A percentile compares a stretch with the other conserved stretches of the same genome.
Evolutionary conservation across 1,140 invertebrate genomes (phyloP).

Genomic region (Stenopsyche tienmushanensis): DNA sequence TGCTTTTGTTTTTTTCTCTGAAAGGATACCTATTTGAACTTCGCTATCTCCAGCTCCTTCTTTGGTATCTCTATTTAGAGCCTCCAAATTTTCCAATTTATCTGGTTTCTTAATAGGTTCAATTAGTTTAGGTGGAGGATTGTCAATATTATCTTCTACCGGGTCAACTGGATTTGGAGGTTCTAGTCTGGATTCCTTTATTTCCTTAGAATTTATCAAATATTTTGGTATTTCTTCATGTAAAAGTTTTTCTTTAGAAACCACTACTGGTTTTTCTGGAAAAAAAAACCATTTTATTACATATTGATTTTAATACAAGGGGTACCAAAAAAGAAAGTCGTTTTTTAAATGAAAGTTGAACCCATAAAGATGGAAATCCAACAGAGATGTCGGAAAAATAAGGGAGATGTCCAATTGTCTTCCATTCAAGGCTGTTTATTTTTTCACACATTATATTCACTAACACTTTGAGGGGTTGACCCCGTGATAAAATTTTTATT

Average conservation of each 20-base stretch:
- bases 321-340: too few species aligned
- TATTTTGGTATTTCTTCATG: constrained; percentile 15
- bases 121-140: neutral
- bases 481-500: too few species aligned
- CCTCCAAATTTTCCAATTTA: neutral
- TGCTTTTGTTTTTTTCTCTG: constrained; percentile 4
- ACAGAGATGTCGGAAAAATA: too few species aligned
- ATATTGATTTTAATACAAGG: too few species aligned
- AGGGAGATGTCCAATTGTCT: too few species aligned
- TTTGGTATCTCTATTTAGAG: constrained; percentile 20
- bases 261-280: too few species aligned
- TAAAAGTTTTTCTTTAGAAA: neutral
- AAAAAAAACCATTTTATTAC: too few species aligned
- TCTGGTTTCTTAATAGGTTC: constrained; percentile 8
- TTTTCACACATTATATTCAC: too few species aligned
- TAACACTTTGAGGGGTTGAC: too few species aligned
- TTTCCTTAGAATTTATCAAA: constrained; percentile 40
- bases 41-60: constrained; percentile 31
- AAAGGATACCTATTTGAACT: constrained; percentile 11
- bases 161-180: constrained; percentile 54
- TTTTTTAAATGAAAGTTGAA: too few species aligned
- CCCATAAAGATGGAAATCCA: too few species aligned
- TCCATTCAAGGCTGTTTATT: too few species aligned
- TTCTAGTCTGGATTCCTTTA: constrained; percentile 50
- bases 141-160: constrained; percentile 39